Base-by-base conservation (phyloP, 2,113 vertebrate genomes). In the Cyphomyrus plagiostoma region DNA sequence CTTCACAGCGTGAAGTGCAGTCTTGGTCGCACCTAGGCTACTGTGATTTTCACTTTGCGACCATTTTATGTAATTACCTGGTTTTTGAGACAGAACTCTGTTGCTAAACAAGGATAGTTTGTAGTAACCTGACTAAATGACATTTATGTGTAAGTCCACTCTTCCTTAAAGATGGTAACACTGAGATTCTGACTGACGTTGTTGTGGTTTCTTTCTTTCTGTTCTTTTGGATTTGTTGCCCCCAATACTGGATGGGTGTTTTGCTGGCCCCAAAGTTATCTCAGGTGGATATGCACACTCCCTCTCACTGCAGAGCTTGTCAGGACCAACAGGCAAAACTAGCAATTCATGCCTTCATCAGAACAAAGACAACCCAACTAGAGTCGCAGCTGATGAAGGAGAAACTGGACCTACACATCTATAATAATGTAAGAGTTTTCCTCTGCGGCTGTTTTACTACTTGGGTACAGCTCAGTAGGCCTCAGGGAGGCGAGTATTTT, bases 261-360 rank as follows among this genome's bases (percentile, higher is more conserved):
- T 13, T 84, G 45, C 82, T 23, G 82, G 2, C 0, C 8, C 45
- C 23, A 17, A 17, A 84, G 96, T 93, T 94, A 70, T 82, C 88
- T 48, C 93, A 92, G 90, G 86, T 88, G 87, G 91, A 94, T 89
- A 91, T 95, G 35, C 95, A 95, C 0, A 89, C 94, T 21, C 85
- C 92, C 0, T 91, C 92, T 8, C 87, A 0, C 1, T 97, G 96
- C 90, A 87, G 90, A 48, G 90, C 66, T 4, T 96, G 96, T 92
- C 89, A 74, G 89, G 89, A 93, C 91, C 92, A 95, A 90, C 89
- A 58, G 42, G 93, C 94, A 70, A 92, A 94, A 90, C 90, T 96
- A 91, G 95, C 97, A 90, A 90, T 93, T 91, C 86, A 58, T 58
- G 49, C 91, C 56, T 97, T 97, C 94, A 94, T 97, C 92, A 93